Base-by-base conservation (phyloP, 2,113 vertebrate genomes). In the Rhinopithecus roxellana region DNA sequence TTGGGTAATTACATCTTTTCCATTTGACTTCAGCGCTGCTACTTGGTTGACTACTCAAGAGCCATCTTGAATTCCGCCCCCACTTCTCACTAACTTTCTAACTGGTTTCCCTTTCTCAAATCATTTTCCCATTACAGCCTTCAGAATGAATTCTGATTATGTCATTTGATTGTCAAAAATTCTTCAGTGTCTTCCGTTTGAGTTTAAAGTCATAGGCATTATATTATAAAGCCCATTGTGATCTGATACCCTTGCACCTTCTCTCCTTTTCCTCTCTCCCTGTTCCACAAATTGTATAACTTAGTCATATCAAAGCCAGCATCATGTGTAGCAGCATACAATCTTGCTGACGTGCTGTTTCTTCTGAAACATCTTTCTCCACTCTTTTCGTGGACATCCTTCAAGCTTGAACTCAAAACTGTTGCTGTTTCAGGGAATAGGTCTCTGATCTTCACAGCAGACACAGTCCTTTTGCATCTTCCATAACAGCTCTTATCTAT, bases 1-100 rank as follows among this genome's bases (percentile, higher is more conserved):
- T 86, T 85, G 85, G 38, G 35, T 92, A 92, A 89, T 48, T 81
- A 22, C 2, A 96, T 95, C 69, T 93, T 94, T 97, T 59, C 27
- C 40, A 59, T 40, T 67, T 77, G 83, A 30, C 38, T 93, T 96
- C 57, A 52, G 1, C 45, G 16, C 9, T 82, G 2, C 48, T 57
- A 52, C 61, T 78, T 74, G 40, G 50, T 83, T 77, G 23, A 35
- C 89, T 72, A 50, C 23, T 52, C 69, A 16, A 81, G 7, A 55
- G 43, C 32, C 55, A 32, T 67, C 25, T 45, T 81, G 52, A 35
- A 79, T n/a, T 74, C 27, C 2, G 55, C 32, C 9, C 23, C 23
- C 13, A 14, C 8, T 30, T 82, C 81, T 87, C 20, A 43, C 12
- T 38, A 67, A 78, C 52, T 78, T 43, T 77, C 38, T 43, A 7